Base-by-base conservation (phyloP, 2,113 vertebrate species). In the Amphiprion ocellaris region DNA sequence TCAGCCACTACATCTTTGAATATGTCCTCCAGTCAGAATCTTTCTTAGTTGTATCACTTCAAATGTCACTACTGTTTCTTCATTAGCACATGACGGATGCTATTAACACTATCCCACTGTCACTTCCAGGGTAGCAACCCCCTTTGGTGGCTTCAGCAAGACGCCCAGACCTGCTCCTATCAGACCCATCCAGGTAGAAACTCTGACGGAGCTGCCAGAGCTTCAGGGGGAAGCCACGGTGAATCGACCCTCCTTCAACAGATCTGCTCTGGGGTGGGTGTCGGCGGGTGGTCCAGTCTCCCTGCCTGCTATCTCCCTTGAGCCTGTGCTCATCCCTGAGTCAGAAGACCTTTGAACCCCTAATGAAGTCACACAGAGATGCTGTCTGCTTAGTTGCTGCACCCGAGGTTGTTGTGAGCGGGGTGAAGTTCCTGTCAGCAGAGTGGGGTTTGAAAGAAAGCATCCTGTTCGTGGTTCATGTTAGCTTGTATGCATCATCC, bases 141-240 rank as follows among this genome's bases (percentile, higher is more conserved):
- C 98, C 16, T 99, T 98, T 58, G 96, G 98, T 39, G 98, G 97
- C 75, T 99, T 99, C 86, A 93, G 95, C 90, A 96, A 94, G 84
- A 94, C 96, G 75, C 95, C 96, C 52, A 96, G 93, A 87, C 89
- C 96, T 68, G 87, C 93, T 26, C 94, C 95, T 78, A 93, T 95
- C 92, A 96, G 95, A 70, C 74, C 94, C 53, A 90, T 94, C 54
- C 95, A 96, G 87, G 91, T 92, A 66, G 96, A 98, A 9, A 74
- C 91, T 60, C 75, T 96, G 73, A 94, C 95, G 2, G 92, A 94
- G 76, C 94, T 94, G 85, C 93, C 94, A 50, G 93, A 93, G 74
- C 93, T 95, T 68, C 93, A 90, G 84, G 81, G 15, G 5, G 95
- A 96, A 15, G 89, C 93, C 10, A 82, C 87, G 2, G 90, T 87